Conservation (phyloP, 2,888 invertebrate genomes). For the Drosophila infuscata region DNA sequence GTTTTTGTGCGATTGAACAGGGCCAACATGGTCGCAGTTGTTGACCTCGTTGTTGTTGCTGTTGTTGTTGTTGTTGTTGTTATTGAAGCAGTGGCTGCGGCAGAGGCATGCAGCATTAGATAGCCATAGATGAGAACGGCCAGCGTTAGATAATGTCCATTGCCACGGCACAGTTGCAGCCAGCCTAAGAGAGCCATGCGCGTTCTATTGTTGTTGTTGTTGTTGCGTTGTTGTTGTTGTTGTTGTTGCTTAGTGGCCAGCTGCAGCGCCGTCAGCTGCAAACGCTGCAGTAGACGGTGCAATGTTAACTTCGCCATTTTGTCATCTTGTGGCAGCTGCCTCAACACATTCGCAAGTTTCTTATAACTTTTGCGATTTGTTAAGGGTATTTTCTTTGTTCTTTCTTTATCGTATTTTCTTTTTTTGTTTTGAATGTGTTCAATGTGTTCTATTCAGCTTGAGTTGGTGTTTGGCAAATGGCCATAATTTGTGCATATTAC, state of each 20-base stretch:
- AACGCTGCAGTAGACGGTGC: conserved; percentile 67
- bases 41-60: conserved; percentile 24
- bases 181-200: conserved; percentile 58
- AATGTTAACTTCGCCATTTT: conserved; percentile 78
- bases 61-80: conserved; percentile 27
- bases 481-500: conserved; percentile 53
- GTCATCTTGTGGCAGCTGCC: conserved; percentile 62
- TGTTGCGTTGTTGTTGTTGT: conserved; percentile 23
- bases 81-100: conserved; percentile 43
- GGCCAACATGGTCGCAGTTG: conserved; percentile 30
- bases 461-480: conserved; percentile 61
- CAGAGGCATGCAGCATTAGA: conserved; percentile 79
- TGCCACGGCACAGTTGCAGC: conserved; percentile 70
- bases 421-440: conserved; percentile 6
- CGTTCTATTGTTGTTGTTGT: conserved; percentile 45
- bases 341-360: conserved; percentile 58
- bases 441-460: conserved; percentile 13
- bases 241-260: conserved; percentile 52
- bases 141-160: conserved; percentile 68
- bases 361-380: conserved; percentile 70
- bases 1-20: conserved; percentile 45
- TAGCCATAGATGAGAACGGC: conserved; percentile 82
- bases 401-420: background rate
- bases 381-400: conserved; percentile 13
- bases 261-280: conserved; percentile 71